These are phyloP conservation scores for Pardalotus punctatus DNA, from an alignment of 2,113 vertebrate species.

Conservation along the genomic window DNA sequence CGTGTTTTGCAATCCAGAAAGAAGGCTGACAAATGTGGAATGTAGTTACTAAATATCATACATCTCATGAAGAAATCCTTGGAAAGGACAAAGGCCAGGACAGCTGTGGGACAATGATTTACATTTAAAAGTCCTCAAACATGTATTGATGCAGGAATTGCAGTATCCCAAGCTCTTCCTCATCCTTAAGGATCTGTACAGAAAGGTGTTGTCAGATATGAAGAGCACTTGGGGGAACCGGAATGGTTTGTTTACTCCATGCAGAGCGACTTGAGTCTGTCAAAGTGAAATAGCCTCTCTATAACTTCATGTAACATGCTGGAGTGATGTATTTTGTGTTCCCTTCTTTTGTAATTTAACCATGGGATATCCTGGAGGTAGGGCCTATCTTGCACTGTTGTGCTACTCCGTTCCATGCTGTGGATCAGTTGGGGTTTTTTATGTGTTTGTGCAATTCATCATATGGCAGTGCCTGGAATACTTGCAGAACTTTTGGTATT, in stretches of 20 bases:
- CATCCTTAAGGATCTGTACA: not conserved
- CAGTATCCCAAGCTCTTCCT: not conserved
- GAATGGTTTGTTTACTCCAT: slow-evolving; percentile 3
- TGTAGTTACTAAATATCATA: not conserved
- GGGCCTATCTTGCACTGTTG: not conserved
- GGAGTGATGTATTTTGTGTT: not conserved
- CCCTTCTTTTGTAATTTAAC: not conserved
- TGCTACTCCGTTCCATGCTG: not conserved
- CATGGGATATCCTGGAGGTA: not conserved
- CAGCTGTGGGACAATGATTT: not conserved
- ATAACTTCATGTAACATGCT: not conserved
- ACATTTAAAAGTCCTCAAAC: not conserved
- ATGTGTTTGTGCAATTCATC: not conserved
- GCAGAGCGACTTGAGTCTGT: not conserved
- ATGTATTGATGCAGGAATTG: not conserved
- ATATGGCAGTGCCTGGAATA: not conserved
- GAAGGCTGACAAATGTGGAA: slow-evolving; percentile 19
- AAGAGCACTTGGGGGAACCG: not conserved
- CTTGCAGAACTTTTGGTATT: not conserved
- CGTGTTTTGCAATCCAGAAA: slow-evolving; percentile 48
- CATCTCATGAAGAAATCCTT: not conserved
- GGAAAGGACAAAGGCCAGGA: not conserved
- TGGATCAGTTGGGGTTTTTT: not conserved
- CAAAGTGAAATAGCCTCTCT: not conserved
- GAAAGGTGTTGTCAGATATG: not conserved